Evolutionary conservation across 2,113 vertebrate genomes (phyloP), one percentile per base, ranked within the genome.

Genomic region (Phaethornis superciliosus): DNA sequence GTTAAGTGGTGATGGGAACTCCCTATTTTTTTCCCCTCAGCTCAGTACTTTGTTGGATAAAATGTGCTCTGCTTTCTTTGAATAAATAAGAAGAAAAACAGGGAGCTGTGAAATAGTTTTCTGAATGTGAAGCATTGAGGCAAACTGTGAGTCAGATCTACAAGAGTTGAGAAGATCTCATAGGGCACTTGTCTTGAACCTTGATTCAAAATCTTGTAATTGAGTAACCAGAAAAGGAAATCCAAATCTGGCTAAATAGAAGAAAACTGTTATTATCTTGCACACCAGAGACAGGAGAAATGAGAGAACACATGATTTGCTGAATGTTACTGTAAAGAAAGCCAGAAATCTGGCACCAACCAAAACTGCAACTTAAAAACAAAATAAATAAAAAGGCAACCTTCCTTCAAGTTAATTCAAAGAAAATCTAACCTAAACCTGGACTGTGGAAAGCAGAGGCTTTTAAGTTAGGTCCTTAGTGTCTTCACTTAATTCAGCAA

Each of bases 321-420:
- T 65, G 64, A 70, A 44, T 30, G 4, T 54, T 18, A 59, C 12
- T 1, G 1, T 37, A 18, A 7, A 47, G 30, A 46, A 15, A 16
- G 11, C 40, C 7, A 86, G 40, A 32, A 74, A 21, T 9, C n/a
- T 0, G 0, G 1, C 8, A 21, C 6, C 5, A 67, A 89, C 24
- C 5, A 60, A 90, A 77, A 68, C 3, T 33, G 2, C 0, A 19
- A 3, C 23, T 58, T 37, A 8, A 28, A 55, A 27, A 46, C 33
- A 19, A 37, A 8, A 17, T 46, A 49, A 49, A 23, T 23, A 30
- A 30, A 15, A 55, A 51, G 9, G 1, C 2, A 69, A 44, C 4
- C 8, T 46, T 62, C 7, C 5, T 40, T 78, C 11, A 23, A 55
- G 5, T 28, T 28, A 68, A 44, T 47, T 51, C 4, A 37, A 49